These are phyloP conservation scores for Onychorhynchus coronatus DNA, from an alignment of 2,113 vertebrate species.

Conservation along the genomic window DNA sequence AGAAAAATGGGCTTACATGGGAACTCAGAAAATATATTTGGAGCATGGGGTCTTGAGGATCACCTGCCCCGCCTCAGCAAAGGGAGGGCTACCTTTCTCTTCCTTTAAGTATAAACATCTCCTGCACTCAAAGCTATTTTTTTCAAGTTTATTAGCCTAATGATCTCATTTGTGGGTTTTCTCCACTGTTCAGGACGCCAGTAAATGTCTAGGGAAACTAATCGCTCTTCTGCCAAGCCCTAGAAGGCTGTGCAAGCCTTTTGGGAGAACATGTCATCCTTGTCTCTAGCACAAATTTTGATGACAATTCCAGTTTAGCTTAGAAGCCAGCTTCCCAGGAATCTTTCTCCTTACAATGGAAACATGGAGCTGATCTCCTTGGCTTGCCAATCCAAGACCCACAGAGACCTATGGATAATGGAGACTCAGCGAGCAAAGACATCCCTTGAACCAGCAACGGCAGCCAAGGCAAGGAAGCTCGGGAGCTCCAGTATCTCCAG, in stretches of 20 bases:
- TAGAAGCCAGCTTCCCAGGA: not conserved
- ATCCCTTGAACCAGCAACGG: not conserved
- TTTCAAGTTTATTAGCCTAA: not conserved
- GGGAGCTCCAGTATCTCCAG: not conserved
- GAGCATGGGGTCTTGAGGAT: not conserved
- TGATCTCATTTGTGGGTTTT: not conserved
- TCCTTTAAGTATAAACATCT: not conserved
- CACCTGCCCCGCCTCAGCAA: not conserved
- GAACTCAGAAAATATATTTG: not conserved
- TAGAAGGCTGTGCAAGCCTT: not conserved
- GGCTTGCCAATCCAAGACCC: not conserved
- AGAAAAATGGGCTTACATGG: not conserved
- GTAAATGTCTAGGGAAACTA: not conserved
- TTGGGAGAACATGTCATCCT: not conserved
- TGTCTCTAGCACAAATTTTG: not conserved
- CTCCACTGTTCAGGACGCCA: not conserved
- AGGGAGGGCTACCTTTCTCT: not conserved
- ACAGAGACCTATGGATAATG: not conserved
- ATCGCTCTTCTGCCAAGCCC: not conserved
- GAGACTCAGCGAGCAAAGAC: rapidly evolving
- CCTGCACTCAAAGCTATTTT: not conserved
- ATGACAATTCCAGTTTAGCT: not conserved
- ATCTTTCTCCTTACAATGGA: not conserved
- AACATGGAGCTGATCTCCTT: not conserved
- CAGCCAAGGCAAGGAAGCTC: not conserved